Conservation (phyloP, 2,888 invertebrate genomes). For the Andrena hattorfiana region DNA sequence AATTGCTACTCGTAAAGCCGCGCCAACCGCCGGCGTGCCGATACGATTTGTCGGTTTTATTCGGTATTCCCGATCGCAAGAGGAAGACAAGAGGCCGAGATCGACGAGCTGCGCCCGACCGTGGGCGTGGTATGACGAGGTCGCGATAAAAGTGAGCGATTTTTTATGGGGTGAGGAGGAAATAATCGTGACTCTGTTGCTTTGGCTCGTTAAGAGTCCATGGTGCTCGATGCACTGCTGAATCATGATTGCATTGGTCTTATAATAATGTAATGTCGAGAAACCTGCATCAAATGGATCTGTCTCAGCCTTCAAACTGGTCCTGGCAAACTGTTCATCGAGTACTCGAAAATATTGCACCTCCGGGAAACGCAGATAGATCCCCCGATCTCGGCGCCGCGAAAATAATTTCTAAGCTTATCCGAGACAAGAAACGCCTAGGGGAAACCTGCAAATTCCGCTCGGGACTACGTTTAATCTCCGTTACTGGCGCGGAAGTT, state of each 20-base stretch:
- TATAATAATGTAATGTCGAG: background rate
- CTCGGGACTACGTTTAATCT: constrained; percentile 48
- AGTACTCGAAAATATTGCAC: background rate
- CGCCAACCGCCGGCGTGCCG: constrained; percentile 29
- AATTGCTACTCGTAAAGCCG: constrained; percentile 59
- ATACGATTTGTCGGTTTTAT: constrained; percentile 34
- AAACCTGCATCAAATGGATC: no score
- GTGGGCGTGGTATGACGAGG: background rate
- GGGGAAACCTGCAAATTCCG: constrained; percentile 32
- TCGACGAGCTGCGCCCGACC: background rate
- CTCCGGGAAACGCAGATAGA: background rate
- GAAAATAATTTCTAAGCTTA: background rate
- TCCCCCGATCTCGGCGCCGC: background rate
- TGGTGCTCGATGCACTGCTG: background rate
- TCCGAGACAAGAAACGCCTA: background rate
- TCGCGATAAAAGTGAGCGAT: background rate
- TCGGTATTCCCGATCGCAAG: constrained; percentile 10
- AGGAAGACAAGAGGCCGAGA: constrained; percentile 24
- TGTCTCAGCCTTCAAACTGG: background rate
- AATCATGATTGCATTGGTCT: background rate
- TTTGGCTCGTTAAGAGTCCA: background rate
- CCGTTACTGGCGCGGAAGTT: constrained; percentile 55
- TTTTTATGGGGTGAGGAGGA: background rate
- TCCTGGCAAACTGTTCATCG: background rate
- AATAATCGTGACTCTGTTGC: background rate